Evolutionary conservation across 1,140 invertebrate species (phyloP).

Genomic region (Trachelipus rathkii): DNA sequence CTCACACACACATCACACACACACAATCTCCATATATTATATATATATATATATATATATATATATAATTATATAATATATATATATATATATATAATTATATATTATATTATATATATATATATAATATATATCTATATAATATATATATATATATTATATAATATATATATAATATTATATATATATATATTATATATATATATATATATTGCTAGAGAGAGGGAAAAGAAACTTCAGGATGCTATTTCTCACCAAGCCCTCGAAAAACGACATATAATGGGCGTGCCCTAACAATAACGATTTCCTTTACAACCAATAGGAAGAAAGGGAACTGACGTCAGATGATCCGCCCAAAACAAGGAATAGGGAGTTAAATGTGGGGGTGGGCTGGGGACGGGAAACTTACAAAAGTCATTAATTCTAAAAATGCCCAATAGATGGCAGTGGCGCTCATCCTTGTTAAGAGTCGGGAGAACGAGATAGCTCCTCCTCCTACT

Average conservation of each 20-base stretch:
- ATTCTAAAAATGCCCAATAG: slow-evolving; percentile 10
- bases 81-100: no score
- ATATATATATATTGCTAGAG: no score
- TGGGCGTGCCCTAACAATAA: background rate
- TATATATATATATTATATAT: no score
- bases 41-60: no score
- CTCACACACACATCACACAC: no score
- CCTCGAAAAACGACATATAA: background rate
- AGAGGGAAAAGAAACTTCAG: background rate
- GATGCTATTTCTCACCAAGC: background rate
- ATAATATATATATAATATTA: no score
- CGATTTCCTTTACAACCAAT: slow-evolving; percentile 12
- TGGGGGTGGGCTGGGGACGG: no score
- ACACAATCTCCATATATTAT: no score
- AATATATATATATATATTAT: no score
- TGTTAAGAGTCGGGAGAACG: background rate
- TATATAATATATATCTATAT: no score
- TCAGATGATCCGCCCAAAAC: background rate
- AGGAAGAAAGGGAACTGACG: background rate
- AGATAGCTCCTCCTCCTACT: background rate
- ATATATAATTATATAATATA: no score
- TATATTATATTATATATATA: no score
- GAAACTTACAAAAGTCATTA: slow-evolving; percentile 3
- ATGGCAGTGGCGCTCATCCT: slow-evolving; percentile 10
- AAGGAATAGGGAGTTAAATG: background rate